A percentile compares a stretch with the other conserved stretches of the same genome.
These are phyloP conservation scores for Hyperoodon ampullatus DNA, from an alignment of 2,113 vertebrate genomes.

Conservation along the genomic window DNA sequence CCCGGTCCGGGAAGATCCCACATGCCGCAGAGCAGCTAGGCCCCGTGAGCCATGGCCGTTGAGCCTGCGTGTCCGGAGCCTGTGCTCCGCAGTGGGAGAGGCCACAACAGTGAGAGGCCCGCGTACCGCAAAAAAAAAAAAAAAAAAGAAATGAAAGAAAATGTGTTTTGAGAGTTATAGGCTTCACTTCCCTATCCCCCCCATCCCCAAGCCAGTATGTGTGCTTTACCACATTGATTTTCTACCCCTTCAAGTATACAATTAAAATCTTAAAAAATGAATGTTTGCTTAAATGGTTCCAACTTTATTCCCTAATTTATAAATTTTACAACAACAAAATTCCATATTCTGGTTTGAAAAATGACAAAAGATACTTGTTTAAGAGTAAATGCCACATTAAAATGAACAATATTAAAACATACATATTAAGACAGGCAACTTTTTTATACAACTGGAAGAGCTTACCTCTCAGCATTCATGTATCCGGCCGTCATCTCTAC, in stretches of 20 bases:
- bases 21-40: no score
- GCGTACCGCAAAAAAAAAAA: no score
- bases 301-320: constrained; percentile 2
- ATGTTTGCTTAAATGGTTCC: not conserved
- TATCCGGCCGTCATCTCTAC: not conserved
- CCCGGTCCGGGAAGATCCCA: no score
- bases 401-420: not conserved
- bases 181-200: not conserved
- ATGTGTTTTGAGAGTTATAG: not conserved
- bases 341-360: constrained; percentile 34
- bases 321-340: constrained; percentile 23
- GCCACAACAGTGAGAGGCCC: no score
- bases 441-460: not conserved
- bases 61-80: no score
- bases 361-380: constrained; percentile 17
- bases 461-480: not conserved
- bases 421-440: not conserved
- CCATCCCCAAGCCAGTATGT: not conserved
- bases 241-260: not conserved
- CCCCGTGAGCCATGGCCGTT: no score
- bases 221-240: not conserved
- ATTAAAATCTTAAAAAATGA: constrained; percentile 11
- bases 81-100: no score
- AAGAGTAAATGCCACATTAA: not conserved
- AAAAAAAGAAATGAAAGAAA: not conserved